Percentiles rank a stretch among this genome's conserved stretches.
These are phyloP conservation scores for Drosophila cardini DNA, from an alignment of 1,140 invertebrate genomes.

Conservation along the genomic window DNA sequence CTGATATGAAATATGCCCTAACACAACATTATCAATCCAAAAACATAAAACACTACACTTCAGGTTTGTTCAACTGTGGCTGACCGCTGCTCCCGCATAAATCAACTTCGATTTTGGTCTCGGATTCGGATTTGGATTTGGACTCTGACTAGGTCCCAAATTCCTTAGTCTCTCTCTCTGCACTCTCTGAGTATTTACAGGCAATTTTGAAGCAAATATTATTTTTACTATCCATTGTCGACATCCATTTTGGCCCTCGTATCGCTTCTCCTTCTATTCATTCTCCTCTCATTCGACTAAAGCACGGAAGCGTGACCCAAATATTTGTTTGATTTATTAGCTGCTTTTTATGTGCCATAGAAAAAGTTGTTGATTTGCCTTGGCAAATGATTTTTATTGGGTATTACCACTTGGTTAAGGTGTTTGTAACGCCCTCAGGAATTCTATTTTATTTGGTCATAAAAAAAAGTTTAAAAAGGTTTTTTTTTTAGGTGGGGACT, in stretches of 20 bases:
- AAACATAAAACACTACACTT: neutral
- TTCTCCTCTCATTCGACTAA: conserved; percentile 26
- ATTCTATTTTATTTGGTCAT: neutral
- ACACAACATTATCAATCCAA: conserved; percentile 26
- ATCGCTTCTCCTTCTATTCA: neutral
- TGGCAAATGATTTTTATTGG: neutral
- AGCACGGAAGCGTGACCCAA: conserved; percentile 79
- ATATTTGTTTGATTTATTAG: conserved; percentile 83
- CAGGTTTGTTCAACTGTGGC: conserved; percentile 57
- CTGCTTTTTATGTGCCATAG: conserved; percentile 58
- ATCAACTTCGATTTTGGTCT: conserved; percentile 54
- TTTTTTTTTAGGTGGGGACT: no score
- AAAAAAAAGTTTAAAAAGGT: neutral
- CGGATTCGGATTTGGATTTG: no score
- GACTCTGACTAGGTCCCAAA: neutral
- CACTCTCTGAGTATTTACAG: conserved; percentile 61
- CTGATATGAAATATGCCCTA: conserved; percentile 52
- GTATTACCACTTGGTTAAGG: conserved; percentile 30
- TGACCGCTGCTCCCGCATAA: conserved; percentile 70
- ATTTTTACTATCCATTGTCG: conserved; percentile 58
- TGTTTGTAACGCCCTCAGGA: conserved; percentile 25
- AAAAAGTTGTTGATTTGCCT: conserved; percentile 54
- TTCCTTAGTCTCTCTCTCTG: conserved; percentile 37
- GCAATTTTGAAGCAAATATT: conserved; percentile 81
- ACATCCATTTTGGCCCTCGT: conserved; percentile 64